Conservation (phyloP, 2,113 vertebrate genomes). For the Phocoena phocoena region DNA sequence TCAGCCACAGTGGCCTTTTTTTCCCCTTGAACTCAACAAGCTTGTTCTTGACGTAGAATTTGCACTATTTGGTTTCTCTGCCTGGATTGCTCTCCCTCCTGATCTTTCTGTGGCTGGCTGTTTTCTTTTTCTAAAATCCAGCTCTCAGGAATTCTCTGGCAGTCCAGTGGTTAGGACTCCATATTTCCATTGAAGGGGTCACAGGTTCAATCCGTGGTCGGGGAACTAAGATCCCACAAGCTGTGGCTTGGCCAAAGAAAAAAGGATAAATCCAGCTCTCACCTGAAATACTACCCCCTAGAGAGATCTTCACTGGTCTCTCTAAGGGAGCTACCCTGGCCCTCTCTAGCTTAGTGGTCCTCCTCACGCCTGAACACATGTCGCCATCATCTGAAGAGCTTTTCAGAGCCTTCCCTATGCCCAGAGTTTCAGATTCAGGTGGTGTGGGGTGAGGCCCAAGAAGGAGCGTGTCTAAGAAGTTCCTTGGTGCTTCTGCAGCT, state of each 20-base stretch:
- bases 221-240: background rate
- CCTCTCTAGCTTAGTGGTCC: background rate
- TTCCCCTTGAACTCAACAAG: background rate
- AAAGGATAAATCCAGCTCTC: background rate
- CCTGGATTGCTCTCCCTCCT: background rate
- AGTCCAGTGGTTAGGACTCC: background rate
- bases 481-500: background rate
- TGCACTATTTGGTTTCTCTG: background rate
- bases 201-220: background rate
- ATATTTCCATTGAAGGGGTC: background rate
- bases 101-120: background rate
- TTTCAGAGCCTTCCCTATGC: fast-evolving
- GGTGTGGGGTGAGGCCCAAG: background rate
- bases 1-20: background rate
- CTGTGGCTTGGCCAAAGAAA: background rate
- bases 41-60: background rate
- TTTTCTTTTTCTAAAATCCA: background rate
- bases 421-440: background rate
- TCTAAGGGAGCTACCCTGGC: background rate
- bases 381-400: background rate
- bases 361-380: fast-evolving
- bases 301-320: background rate
- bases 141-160: background rate
- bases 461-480: background rate
- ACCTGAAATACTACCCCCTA: background rate